Evolutionary conservation across 2,113 vertebrate genomes (phyloP).

Genomic region (Cephalopholis sonnerati): DNA sequence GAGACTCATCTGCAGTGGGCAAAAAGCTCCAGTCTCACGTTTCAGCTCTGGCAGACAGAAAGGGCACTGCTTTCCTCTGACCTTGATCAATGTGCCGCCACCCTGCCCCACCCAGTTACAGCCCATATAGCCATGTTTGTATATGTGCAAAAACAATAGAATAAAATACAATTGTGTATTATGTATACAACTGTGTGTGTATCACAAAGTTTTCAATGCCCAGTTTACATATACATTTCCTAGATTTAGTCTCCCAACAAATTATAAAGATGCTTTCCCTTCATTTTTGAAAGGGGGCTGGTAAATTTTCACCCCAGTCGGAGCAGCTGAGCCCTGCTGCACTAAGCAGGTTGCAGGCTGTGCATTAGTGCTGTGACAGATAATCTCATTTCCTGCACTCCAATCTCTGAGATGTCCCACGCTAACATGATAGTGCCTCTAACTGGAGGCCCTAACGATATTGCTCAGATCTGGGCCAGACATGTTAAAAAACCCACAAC

Average conservation of each 20-base stretch:
- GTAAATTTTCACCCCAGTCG: slow-evolving; percentile 29
- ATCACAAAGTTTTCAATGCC: not conserved
- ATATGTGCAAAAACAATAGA: not conserved
- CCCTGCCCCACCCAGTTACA: slow-evolving; percentile 6
- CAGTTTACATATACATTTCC: slow-evolving; percentile 20
- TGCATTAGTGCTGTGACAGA: slow-evolving; percentile 76
- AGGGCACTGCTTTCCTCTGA: slow-evolving; percentile 58
- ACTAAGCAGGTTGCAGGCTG: slow-evolving; percentile 71
- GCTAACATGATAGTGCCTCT: slow-evolving; percentile 62
- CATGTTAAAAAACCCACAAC: slow-evolving; percentile 11
- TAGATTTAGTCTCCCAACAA: not conserved
- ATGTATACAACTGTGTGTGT: not conserved
- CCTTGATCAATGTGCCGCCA: slow-evolving; percentile 67
- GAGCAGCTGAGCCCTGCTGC: slow-evolving; percentile 53
- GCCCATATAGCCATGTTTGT: not conserved
- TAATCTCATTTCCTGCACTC: slow-evolving; percentile 84
- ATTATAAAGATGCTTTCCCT: not conserved
- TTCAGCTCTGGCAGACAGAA: slow-evolving; percentile 70
- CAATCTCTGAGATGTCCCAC: slow-evolving; percentile 65
- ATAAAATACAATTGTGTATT: not conserved
- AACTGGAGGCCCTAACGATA: slow-evolving; percentile 30
- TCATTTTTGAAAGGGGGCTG: not conserved
- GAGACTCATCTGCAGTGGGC: slow-evolving; percentile 61
- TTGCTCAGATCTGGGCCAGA: slow-evolving; percentile 29
- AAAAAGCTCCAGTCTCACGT: slow-evolving; percentile 71